Evolutionary conservation across 92 coral and sea anemone species (phyloP).

Genomic region (Epizoanthus ramosus): DNA sequence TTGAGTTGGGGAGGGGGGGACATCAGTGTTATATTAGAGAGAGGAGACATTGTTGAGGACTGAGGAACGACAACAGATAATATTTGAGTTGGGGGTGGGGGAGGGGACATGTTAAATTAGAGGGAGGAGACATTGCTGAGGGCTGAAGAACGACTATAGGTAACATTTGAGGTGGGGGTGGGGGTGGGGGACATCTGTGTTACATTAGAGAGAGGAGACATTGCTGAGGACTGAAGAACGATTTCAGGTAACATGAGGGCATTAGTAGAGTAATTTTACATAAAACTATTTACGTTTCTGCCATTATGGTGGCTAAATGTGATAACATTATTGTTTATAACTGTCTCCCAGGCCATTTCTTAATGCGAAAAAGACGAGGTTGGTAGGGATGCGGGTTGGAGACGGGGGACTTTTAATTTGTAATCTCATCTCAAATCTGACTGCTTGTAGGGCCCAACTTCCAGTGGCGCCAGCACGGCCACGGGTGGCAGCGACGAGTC

Average conservation of each 20-base stretch:
- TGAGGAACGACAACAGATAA: no score
- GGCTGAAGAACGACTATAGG: conserved; percentile 88
- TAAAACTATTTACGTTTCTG: neutral
- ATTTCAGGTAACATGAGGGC: no score
- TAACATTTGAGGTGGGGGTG: conserved; percentile 31
- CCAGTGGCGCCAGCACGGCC: conserved; percentile 83
- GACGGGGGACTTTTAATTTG: neutral
- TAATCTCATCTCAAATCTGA: neutral
- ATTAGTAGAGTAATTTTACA: neutral
- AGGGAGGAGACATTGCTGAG: conserved; percentile 86
- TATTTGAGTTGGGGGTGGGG: conserved; percentile 46
- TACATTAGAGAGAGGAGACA: conserved; percentile 85
- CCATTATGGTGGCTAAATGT: no score
- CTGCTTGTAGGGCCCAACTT: conserved; percentile 61
- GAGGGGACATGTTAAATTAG: conserved; percentile 83
- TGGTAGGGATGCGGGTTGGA: neutral
- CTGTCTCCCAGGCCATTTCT: no score
- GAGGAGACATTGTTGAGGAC: conserved; percentile 87
- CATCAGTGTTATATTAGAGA: conserved; percentile 73
- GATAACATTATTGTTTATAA: no score
- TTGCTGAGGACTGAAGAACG: conserved; percentile 60
- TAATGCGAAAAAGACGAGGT: neutral
- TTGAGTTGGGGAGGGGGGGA: conserved; percentile 45
- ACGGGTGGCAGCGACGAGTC: conserved; percentile 98
- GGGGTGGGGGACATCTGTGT: conserved; percentile 73